Percentiles rank a stretch among this genome's conserved stretches.
These are phyloP conservation scores for Papilio machaon DNA, from an alignment of 1,140 invertebrate species.

Conservation along the genomic window DNA sequence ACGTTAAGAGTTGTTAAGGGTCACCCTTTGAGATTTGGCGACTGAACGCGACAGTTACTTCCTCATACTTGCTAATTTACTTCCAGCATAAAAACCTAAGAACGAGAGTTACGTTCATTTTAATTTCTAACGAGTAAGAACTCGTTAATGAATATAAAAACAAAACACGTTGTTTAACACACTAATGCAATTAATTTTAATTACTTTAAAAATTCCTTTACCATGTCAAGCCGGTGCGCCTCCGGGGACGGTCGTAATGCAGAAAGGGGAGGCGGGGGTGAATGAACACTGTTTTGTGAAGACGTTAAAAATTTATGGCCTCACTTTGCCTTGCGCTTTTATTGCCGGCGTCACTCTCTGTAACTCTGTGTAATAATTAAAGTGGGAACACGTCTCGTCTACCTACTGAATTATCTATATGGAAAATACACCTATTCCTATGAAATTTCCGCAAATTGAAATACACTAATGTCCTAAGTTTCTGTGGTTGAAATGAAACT, in stretches of 20 bases:
- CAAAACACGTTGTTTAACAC: constrained; percentile 28
- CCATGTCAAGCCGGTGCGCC: constrained; percentile 19
- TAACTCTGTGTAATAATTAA: constrained; percentile 62
- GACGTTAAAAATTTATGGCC: constrained; percentile 63
- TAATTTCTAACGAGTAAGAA: background rate
- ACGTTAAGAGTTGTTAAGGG: too few relatives aligned
- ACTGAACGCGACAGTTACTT: background rate
- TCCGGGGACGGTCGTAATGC: constrained; percentile 37
- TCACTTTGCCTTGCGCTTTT: constrained; percentile 53
- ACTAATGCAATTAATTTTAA: constrained; percentile 37
- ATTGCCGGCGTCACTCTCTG: constrained; percentile 52
- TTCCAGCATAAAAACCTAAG: background rate
- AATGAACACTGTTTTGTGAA: constrained; percentile 66
- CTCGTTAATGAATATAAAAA: constrained; percentile 8
- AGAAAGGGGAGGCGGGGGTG: constrained; percentile 54
- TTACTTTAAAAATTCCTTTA: constrained; percentile 32
- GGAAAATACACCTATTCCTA: background rate
- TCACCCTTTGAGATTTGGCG: background rate
- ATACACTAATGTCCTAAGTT: background rate
- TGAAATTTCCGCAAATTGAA: too few relatives aligned
- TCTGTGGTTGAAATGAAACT: background rate
- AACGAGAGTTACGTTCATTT: background rate
- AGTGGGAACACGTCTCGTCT: constrained; percentile 52
- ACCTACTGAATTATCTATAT: constrained; percentile 49
- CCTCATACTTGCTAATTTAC: background rate